A percentile compares a stretch with the other conserved stretches of the same genome.
Evolutionary conservation across 2,888 invertebrate species (phyloP).

Genomic region (Tridacna crocea): DNA sequence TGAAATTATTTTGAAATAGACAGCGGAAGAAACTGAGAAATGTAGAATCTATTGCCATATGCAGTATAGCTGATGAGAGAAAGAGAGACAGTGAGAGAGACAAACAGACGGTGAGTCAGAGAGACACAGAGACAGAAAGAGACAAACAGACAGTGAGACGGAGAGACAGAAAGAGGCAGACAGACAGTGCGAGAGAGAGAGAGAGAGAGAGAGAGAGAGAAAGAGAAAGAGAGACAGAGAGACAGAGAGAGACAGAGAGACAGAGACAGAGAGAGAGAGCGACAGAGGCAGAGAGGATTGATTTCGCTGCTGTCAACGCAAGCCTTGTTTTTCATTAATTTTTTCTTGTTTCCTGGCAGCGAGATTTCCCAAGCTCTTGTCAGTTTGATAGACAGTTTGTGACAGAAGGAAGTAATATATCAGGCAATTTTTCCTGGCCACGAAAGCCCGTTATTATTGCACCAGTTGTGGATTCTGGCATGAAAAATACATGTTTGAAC

Average conservation of each 20-base stretch:
- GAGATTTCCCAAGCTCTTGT: neutral
- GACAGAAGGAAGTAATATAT: neutral
- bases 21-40: neutral
- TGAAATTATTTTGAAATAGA: no score
- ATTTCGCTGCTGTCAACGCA: no score
- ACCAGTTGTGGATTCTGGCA: no score
- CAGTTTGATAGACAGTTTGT: neutral
- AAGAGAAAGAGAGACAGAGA: constrained; percentile 14
- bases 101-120: constrained; percentile 21
- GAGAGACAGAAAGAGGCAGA: constrained; percentile 20
- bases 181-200: constrained; percentile 28
- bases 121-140: constrained; percentile 26
- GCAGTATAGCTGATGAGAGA: constrained; percentile 11
- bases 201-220: constrained; percentile 34
- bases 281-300: neutral
- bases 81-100: constrained; percentile 29
- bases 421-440: neutral
- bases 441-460: no score
- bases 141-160: constrained; percentile 1
- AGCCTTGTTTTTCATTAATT: no score
- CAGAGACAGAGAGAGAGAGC: neutral
- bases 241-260: constrained; percentile 1
- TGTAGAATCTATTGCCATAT: neutral
- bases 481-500: no score
- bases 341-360: neutral